Evolutionary conservation across 2,888 invertebrate species (phyloP).

Genomic region (Lysandra coridon): DNA sequence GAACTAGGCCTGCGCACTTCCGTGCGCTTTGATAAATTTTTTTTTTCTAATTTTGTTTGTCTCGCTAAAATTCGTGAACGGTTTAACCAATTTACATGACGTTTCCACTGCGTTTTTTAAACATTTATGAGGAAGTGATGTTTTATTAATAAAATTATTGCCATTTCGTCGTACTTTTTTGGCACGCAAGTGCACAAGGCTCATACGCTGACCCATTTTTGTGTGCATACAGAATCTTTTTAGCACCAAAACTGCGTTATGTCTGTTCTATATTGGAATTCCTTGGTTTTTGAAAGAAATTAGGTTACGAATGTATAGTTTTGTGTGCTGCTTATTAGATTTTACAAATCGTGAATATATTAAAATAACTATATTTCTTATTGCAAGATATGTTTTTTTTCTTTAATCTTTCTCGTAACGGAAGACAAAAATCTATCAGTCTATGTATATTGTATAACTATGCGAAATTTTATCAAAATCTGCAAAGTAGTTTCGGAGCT

Average conservation of each 20-base stretch:
- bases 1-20: too few species aligned
- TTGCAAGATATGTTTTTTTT: too few species aligned
- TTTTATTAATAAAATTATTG: not conserved
- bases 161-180: constrained; percentile 39
- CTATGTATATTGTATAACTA: too few species aligned
- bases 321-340: not conserved
- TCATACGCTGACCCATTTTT: constrained; percentile 66
- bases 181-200: constrained; percentile 50
- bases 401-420: too few species aligned
- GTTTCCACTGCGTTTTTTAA: too few species aligned
- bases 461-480: not conserved
- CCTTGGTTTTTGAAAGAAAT: constrained; percentile 43
- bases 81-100: too few species aligned
- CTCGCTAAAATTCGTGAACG: too few species aligned
- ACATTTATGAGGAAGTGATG: not conserved
- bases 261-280: constrained; percentile 46
- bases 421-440: too few species aligned
- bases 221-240: constrained; percentile 62
- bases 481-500: not conserved
- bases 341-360: too few species aligned
- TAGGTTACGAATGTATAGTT: constrained; percentile 33
- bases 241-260: constrained; percentile 64
- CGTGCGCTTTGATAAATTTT: too few species aligned
- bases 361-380: not conserved
- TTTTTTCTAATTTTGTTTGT: too few species aligned